Conservation (phyloP, 2,888 invertebrate genomes). For the Drosophila ustulata region DNA sequence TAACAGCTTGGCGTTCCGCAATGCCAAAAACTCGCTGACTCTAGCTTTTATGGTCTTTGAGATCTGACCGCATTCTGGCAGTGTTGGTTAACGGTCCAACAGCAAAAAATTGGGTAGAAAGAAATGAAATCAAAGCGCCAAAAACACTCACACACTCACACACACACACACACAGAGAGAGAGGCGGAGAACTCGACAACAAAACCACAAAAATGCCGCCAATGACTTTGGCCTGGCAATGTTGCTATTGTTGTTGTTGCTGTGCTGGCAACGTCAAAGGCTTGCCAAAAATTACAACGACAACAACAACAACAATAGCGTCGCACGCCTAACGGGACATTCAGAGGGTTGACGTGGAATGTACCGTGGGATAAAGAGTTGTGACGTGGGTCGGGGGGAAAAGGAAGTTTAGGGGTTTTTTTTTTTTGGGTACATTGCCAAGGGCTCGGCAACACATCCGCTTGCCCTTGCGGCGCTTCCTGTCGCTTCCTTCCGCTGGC, state of each 20-base stretch:
- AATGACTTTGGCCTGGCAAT: conserved; percentile 52
- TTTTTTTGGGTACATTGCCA: conserved; percentile 32
- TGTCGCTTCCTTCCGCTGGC: conserved; percentile 65
- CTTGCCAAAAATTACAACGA: conserved; percentile 49
- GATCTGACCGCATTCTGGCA: conserved; percentile 34
- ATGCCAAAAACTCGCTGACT: conserved; percentile 35
- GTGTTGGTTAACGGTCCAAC: conserved; percentile 27
- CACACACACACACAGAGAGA: conserved; percentile 27
- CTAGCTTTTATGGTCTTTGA: conserved; percentile 27
- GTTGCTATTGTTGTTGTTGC: conserved; percentile 32
- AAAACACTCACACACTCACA: conserved; percentile 28
- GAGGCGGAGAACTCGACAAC: conserved; percentile 18
- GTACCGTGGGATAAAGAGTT: background rate
- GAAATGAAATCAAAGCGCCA: conserved; percentile 49
- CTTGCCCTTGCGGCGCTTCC: conserved; percentile 76
- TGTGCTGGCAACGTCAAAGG: conserved; percentile 41
- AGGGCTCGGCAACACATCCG: conserved; percentile 71
- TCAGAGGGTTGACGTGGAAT: conserved; percentile 3
- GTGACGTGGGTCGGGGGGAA: background rate
- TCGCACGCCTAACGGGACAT: conserved; percentile 17
- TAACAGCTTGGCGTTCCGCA: background rate
- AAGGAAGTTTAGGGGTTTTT: background rate
- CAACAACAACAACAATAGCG: conserved; percentile 19
- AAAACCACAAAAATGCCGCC: conserved; percentile 77
- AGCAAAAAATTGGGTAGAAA: background rate